Evolutionary conservation across 2,113 vertebrate genomes (phyloP), one percentile per base, ranked within the genome.

Genomic region (Gymnobelideus leadbeateri): DNA sequence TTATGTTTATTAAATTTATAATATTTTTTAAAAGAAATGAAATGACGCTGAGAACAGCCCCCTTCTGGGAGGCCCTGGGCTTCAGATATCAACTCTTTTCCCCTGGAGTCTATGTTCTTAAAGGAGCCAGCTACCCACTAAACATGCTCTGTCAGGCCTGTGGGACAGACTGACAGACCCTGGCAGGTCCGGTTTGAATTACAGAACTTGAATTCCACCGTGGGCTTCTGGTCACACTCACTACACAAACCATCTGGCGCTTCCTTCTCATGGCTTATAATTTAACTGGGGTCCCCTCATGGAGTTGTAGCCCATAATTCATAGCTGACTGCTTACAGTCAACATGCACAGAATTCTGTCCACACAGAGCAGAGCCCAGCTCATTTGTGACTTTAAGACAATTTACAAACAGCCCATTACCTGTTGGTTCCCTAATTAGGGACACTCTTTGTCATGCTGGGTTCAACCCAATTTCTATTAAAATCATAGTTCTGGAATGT

Each of bases 231-330:
- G 91, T 97, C 96, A 91, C 91, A 97, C 92, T 97, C 43, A 21
- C 96, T 94, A 89, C 89, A 46, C 43, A 97, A 96, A 97, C 51
- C 90, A 96, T 94, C 95, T 94, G 98, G 92, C 96, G 68, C 92
- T 49, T 68, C 14, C 2, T 54, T 96, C 91, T 93, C 92, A 90
- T 61, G 90, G 95, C 93, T 91, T 37, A 14, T 96, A 97, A 97
- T 96, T 93, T 91, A 97, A 93, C 51, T 0, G 1, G 14, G 51
- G 94, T 47, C 97, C 96, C 97, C 84, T 57, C 57, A 94, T 37
- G 95, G 91, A 96, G 47, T 89, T 8, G 50, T 90, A 90, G 49
- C 8, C 91, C 91, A 93, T 94, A 93, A 96, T n/a, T 98, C 90
- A 98, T 92, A 2, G 43, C 0, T 21, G 0, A 53, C 84, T 54